Percentiles rank a stretch among this genome's conserved stretches.
These are phyloP conservation scores for Mystacides longicornis DNA, from an alignment of 2,888 invertebrate species.

Conservation along the genomic window DNA sequence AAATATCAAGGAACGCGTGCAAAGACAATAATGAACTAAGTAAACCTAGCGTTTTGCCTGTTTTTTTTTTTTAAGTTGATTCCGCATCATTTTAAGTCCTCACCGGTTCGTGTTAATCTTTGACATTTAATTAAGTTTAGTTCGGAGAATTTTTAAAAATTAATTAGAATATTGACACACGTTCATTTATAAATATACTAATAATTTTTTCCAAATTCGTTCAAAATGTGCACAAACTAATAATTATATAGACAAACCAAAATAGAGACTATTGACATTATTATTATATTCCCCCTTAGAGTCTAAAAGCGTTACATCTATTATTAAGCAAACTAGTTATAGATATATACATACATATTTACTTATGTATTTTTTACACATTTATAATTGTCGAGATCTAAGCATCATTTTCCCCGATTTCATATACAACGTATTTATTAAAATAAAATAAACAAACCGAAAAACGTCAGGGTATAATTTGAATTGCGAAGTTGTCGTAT, in stretches of 20 bases:
- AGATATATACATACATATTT: not conserved
- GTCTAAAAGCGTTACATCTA: not conserved
- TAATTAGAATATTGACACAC: conserved; percentile 1
- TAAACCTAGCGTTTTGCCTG: too few relatives aligned
- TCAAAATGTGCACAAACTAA: too few relatives aligned
- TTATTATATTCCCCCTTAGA: not conserved
- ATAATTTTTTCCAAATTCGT: not conserved
- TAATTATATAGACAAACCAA: not conserved
- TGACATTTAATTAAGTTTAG: not conserved
- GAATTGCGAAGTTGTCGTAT: too few relatives aligned
- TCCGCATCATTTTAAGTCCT: too few relatives aligned
- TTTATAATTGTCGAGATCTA: not conserved
- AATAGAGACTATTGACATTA: not conserved
- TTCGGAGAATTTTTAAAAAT: too few relatives aligned
- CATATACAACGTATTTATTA: not conserved
- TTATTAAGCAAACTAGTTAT: not conserved
- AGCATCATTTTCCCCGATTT: conserved; percentile 6
- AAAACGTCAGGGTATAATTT: too few relatives aligned
- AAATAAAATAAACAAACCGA: not conserved
- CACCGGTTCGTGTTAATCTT: not conserved
- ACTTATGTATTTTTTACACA: not conserved
- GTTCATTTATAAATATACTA: too few relatives aligned
- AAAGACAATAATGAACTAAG: too few relatives aligned
- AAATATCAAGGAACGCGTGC: conserved; percentile 2
- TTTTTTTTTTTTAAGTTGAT: too few relatives aligned